phyloP scores from a whole-genome alignment of 2,797 vertebrate genomes.

The Zonotrichia albicollis region DNA sequence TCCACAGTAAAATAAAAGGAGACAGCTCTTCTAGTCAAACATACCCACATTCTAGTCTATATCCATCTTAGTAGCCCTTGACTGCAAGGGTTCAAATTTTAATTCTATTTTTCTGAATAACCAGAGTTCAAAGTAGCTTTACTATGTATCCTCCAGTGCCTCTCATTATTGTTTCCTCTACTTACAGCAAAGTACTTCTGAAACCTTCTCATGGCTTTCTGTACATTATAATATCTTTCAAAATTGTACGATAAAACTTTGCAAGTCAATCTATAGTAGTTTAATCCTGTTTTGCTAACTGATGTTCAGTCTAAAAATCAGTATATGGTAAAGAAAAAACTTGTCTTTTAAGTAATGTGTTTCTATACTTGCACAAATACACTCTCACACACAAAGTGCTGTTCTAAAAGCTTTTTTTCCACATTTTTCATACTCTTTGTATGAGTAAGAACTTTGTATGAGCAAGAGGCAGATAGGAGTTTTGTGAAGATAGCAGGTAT shows the following conservation, averaged over 20 bases:
- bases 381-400: not conserved
- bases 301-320: not conserved
- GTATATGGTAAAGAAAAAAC: not conserved
- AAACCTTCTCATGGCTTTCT: not conserved
- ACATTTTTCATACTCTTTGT: not conserved
- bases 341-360: not conserved
- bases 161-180: not conserved
- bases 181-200: not conserved
- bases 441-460: not conserved
- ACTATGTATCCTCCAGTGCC: not conserved
- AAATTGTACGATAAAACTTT: not conserved
- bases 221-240: not conserved
- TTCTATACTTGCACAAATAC: rapidly evolving
- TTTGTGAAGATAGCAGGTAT: not conserved
- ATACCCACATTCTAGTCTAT: not conserved
- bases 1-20: not conserved
- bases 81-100: not conserved
- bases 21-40: not conserved
- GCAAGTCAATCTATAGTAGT: not conserved
- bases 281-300: not conserved
- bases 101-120: not conserved
- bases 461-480: not conserved
- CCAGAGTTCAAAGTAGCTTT: not conserved
- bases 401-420: not conserved
- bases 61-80: not conserved